A percentile compares a stretch with the other conserved stretches of the same genome.
Evolutionary conservation across 2,797 vertebrate species (phyloP).

Genomic region (Amphiprion clarkii): DNA sequence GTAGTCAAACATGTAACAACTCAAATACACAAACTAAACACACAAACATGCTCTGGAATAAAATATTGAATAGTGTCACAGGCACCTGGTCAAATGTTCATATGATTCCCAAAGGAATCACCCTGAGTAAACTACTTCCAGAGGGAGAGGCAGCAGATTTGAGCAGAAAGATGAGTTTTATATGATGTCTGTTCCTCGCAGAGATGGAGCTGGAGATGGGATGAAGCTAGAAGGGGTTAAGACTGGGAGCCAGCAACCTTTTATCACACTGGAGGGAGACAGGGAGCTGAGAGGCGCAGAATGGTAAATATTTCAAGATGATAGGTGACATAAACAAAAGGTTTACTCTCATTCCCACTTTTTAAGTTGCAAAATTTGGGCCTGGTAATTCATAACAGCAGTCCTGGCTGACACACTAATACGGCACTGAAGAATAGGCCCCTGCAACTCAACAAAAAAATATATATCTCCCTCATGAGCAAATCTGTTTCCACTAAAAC

Average conservation of each 20-base stretch:
- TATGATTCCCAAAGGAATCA: slow-evolving; percentile 73
- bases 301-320: slow-evolving; percentile 87
- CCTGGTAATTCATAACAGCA: slow-evolving; percentile 82
- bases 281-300: slow-evolving; percentile 76
- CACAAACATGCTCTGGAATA: slow-evolving; percentile 78
- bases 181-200: slow-evolving; percentile 66
- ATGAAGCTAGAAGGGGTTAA: slow-evolving; percentile 80
- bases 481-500: slow-evolving; percentile 42
- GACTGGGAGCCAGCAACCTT: slow-evolving; percentile 79
- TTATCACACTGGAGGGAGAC: slow-evolving; percentile 85
- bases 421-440: slow-evolving; percentile 73
- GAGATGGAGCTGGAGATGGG: slow-evolving; percentile 65
- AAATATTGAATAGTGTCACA: slow-evolving; percentile 81
- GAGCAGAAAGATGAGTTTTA: slow-evolving; percentile 63
- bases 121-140: slow-evolving; percentile 79
- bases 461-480: slow-evolving; percentile 21
- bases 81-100: slow-evolving; percentile 84
- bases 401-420: slow-evolving; percentile 73
- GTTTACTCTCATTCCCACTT: slow-evolving; percentile 84
- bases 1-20: slow-evolving; percentile 74
- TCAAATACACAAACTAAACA: slow-evolving; percentile 74
- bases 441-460: slow-evolving; percentile 43
- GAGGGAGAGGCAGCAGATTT: slow-evolving; percentile 64
- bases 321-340: slow-evolving; percentile 88
- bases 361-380: slow-evolving; percentile 85